Base-by-base conservation (phyloP, 1,140 invertebrate species). In the Uloborus diversus region DNA sequence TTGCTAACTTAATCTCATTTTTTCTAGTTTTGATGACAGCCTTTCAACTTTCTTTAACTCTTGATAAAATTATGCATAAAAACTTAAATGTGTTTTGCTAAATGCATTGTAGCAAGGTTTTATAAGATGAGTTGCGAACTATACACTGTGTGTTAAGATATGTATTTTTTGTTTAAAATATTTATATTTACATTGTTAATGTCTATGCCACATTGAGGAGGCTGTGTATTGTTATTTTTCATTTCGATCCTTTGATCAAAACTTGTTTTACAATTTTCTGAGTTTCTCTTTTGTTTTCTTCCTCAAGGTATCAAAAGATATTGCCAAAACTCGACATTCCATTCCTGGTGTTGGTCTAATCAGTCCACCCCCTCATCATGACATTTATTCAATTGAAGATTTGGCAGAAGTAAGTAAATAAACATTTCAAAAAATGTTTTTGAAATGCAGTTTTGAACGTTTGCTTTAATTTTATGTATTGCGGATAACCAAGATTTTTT, bases 311-410 rank as follows among this genome's bases (percentile, higher is more conserved):
- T 96, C 96, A 0, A 92, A 94, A 84, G 96, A 98, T 64, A 99
- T 99, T 85, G 98, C 97, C 5, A 91, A 92, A 76, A 98, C 96
- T 1, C 90, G 98, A 62, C 96, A 98, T 87, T 99, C 96, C 0
- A 96, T 99, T 2, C 90, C 97, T 5, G 96, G 96, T 7, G 98
- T 99, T n/a, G 98, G 98, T 64, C 88, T 99, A 1, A 99, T 99
- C 85, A 99, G 96, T 1, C 98, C 98, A 35, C 97, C 98, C 5
- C 98, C 98, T 5, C 98, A 99, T 89, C 98, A 99, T 87, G 97
- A 99, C 86, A 99, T 99, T 86, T 99, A 99, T 88, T 98, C 96
- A 37, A 99, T 99, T 85, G 98, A 99, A 88, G 98, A 99, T 89
- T 89, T 99, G 82, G 96, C 97, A 1, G 96, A 99, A 86, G 87